Conservation (phyloP, 2,797 vertebrate genomes). For the Brachyalestes nurse region DNA sequence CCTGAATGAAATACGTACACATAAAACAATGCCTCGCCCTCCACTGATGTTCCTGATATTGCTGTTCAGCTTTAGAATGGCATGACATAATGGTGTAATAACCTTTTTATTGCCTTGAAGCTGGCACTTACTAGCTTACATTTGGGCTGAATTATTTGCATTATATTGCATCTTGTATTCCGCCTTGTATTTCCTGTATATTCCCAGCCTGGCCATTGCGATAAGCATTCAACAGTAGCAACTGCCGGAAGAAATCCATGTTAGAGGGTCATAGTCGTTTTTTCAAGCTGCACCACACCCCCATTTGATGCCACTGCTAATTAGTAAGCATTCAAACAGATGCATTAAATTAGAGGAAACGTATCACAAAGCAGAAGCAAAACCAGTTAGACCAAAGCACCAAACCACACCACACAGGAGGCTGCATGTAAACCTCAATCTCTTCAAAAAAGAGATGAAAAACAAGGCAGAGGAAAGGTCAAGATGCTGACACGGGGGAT, state of each 20-base stretch:
- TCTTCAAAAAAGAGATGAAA: not conserved
- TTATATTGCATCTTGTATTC: too few species aligned
- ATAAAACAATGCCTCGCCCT: not conserved
- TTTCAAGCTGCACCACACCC: not conserved
- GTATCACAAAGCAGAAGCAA: not conserved
- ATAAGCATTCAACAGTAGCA: too few species aligned
- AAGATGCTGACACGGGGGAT: not conserved
- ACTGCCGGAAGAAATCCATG: too few species aligned
- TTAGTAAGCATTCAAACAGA: not conserved
- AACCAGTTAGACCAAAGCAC: not conserved
- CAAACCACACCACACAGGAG: not conserved
- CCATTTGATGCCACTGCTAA: too few species aligned
- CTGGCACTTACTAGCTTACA: too few species aligned
- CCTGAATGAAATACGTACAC: not conserved
- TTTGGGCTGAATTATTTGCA: too few species aligned
- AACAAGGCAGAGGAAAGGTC: conserved; percentile 5
- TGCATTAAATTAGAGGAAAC: not conserved
- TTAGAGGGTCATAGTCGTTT: not conserved
- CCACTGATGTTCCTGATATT: not conserved
- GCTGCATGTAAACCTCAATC: not conserved
- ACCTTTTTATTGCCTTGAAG: too few species aligned
- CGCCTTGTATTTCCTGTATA: too few species aligned
- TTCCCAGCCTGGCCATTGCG: too few species aligned
- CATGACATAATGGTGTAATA: too few species aligned
- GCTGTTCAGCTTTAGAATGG: too few species aligned